These are phyloP conservation scores for Axinella damicornis DNA, from an alignment of 37 sponge, comb jelly and placozoan species.

Conservation along the genomic window DNA sequence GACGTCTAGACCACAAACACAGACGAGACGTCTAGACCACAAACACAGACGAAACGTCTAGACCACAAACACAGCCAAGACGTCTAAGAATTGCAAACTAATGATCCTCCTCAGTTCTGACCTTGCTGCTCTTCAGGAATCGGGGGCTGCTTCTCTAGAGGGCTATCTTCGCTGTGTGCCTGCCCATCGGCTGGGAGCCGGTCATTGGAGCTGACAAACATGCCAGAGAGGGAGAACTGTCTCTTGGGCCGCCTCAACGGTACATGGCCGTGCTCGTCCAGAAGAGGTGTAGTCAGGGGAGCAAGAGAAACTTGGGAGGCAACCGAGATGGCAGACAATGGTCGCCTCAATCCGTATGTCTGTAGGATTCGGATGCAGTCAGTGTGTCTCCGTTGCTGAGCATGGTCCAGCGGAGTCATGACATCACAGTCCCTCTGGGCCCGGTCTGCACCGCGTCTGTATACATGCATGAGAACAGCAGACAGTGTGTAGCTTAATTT, in stretches of 20 bases:
- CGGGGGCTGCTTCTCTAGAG: neutral
- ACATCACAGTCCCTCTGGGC: constrained; percentile 51
- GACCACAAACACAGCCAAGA: too few species aligned
- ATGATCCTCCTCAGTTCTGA: too few species aligned
- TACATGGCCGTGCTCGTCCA: constrained; percentile 84
- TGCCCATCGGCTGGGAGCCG: constrained; percentile 81
- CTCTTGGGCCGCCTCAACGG: constrained; percentile 30
- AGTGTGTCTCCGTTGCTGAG: constrained; percentile 63
- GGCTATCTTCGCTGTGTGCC: constrained; percentile 33
- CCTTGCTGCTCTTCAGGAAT: too few species aligned
- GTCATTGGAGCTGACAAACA: constrained; percentile 1
- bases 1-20: too few species aligned
- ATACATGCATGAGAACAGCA: constrained; percentile 14
- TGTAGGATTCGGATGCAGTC: constrained; percentile 72
- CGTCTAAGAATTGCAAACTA: too few species aligned
- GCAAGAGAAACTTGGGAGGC: constrained; percentile 53
- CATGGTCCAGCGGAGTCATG: constrained; percentile 80
- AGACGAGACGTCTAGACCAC: too few species aligned
- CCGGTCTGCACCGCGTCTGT: constrained; percentile 74
- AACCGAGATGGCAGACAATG: constrained; percentile 31
- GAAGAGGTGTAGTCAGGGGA: constrained; percentile 20
- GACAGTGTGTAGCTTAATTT: too few species aligned
- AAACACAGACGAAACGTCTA: too few species aligned
- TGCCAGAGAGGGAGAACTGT: constrained; percentile 34
- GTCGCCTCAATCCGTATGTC: constrained; percentile 47